Base-by-base conservation (phyloP, 64 coral and sea anemone genomes). In the Pachyseris speciosa region DNA sequence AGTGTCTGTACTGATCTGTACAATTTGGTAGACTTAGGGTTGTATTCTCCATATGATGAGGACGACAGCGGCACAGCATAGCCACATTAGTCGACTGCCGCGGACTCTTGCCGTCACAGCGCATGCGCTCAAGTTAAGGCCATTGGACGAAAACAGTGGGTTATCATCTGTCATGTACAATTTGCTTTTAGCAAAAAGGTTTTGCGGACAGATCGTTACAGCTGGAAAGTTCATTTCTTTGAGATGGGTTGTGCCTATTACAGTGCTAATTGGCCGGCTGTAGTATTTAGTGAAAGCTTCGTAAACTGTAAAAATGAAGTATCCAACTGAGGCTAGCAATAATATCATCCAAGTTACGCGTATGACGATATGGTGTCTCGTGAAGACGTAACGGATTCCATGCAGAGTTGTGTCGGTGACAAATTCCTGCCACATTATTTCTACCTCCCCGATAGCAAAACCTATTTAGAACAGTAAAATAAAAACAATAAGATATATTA, bases 21-120 rank as follows among this genome's bases (percentile, higher is more conserved):
- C 91, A 93, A 48, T 93, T 93, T 29, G 84, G 34, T 5, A 93
- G n/a, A n/a, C n/a, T n/a, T n/a, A n/a, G n/a, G n/a, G n/a, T n/a
- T n/a, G n/a, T n/a, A n/a, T n/a, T n/a, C n/a, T n/a, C n/a, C n/a
- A n/a, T n/a, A n/a, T n/a, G n/a, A n/a, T n/a, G n/a, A n/a, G n/a
- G n/a, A n/a, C n/a, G n/a, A n/a, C n/a, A n/a, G n/a, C n/a, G n/a
- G n/a, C n/a, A n/a, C 5, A 58, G n/a, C 20, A 37, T 37, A 16
- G 0, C 77, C 77, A 26, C 77, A 81, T n/a, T 2, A 33, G 34
- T 2, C 77, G 51, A 61, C 61, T 60, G 2, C 51, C 77, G 26
- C 77, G 77, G 8, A 61, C 51, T 9, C 6, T 1, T 61, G 77
- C 36, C 0, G 77, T 81, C 6, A 61, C 77, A 39, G 53, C 77